Conservation (phyloP, 2,797 vertebrate genomes). For the Rousettus madagascariensis region DNA sequence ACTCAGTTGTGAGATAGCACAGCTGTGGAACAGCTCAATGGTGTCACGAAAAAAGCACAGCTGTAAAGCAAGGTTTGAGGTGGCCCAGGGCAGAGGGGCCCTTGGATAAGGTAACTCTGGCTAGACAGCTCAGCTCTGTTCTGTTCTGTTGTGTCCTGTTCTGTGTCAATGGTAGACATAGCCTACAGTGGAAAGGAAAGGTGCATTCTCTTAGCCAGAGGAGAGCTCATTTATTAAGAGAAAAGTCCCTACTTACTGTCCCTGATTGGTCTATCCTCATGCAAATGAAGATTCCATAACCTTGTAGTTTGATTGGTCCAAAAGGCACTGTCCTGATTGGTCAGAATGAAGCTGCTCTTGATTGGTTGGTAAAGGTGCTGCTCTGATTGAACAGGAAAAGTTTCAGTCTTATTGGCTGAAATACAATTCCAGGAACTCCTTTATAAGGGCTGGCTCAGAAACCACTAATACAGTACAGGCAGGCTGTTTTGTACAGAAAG, state of each 20-base stretch:
- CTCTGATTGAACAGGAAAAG: background rate
- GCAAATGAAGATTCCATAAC: background rate
- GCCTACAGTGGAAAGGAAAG: background rate
- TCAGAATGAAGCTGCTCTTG: background rate
- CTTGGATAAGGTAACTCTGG: background rate
- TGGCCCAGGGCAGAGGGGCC: background rate
- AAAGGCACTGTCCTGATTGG: background rate
- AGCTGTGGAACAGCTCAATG: background rate
- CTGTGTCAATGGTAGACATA: no score
- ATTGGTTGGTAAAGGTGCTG: background rate
- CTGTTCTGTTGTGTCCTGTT: no score
- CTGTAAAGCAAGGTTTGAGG: background rate
- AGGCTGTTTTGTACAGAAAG: background rate
- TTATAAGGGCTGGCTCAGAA: background rate
- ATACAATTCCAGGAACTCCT: background rate
- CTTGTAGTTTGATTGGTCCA: background rate
- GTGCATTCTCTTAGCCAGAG: background rate
- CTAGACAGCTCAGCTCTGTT: background rate
- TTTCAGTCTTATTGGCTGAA: background rate
- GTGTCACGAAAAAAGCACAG: background rate
- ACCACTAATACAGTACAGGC: background rate
- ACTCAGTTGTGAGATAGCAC: background rate
- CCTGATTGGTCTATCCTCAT: background rate
- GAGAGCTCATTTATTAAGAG: background rate
- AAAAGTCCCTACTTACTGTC: background rate